Conservation (phyloP, 2,797 vertebrate species). For the Muscicapa comitata region DNA sequence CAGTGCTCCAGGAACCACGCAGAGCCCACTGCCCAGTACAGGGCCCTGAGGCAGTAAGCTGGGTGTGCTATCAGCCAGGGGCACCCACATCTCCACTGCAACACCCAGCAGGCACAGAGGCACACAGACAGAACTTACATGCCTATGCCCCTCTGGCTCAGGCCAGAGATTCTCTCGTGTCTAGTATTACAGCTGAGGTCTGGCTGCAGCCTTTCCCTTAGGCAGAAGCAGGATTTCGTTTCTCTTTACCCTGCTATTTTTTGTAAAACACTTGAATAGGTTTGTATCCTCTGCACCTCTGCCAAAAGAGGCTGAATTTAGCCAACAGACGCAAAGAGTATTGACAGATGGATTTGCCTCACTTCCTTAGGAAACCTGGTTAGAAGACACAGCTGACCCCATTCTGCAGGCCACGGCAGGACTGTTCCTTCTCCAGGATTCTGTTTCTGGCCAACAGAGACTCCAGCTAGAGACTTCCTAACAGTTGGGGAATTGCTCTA, state of each 20-base stretch:
- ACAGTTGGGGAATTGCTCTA: background rate
- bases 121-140: background rate
- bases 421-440: background rate
- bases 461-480: background rate
- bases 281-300: constrained; percentile 26
- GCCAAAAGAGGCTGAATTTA: constrained; percentile 36
- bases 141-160: background rate
- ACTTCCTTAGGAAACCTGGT: constrained; percentile 61
- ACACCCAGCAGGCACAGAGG: background rate
- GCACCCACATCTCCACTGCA: accelerated
- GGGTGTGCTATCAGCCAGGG: no score
- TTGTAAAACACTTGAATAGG: background rate
- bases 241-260: constrained; percentile 19
- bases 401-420: background rate
- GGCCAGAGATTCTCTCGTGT: background rate
- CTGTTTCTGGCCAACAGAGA: background rate
- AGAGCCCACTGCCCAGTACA: background rate
- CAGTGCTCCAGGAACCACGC: background rate
- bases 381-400: constrained; percentile 41
- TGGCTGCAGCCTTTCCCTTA: background rate
- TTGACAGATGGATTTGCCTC: constrained; percentile 58
- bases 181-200: background rate
- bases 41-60: accelerated
- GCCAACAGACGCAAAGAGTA: constrained; percentile 24
- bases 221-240: background rate